phyloP scores from a whole-genome alignment of 2,113 vertebrate genomes.

The Brachirus orientalis region DNA sequence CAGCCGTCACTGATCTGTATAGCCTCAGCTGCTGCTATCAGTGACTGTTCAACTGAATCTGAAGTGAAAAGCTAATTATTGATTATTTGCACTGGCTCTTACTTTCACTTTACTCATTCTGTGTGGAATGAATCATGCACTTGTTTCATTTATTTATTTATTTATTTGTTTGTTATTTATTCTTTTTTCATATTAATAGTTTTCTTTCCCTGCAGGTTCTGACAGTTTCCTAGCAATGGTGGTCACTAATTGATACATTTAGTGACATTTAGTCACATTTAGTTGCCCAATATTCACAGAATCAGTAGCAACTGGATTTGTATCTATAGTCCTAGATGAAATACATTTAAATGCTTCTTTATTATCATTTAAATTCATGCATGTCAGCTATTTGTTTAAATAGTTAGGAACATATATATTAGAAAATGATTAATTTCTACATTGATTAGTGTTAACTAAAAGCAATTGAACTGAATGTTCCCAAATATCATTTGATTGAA shows the following conservation, averaged over 20 bases:
- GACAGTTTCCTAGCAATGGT: constrained; percentile 1
- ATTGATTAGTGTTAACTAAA: not conserved
- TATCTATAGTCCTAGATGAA: too few relatives aligned
- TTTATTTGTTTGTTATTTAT: not conserved
- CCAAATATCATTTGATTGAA: not conserved
- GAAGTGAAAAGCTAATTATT: constrained; percentile 33
- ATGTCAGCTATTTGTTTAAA: not conserved
- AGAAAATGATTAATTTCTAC: not conserved
- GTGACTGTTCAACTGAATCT: not conserved
- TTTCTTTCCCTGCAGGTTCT: too few relatives aligned
- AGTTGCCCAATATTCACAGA: too few relatives aligned
- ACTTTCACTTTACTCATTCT: constrained; percentile 27
- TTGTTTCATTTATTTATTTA: constrained; percentile 4
- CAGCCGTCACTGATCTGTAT: constrained; percentile 9
- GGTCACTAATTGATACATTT: not conserved
- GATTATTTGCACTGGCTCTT: constrained; percentile 26
- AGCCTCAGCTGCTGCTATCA: not conserved
- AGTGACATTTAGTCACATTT: too few relatives aligned
- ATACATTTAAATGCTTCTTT: too few relatives aligned
- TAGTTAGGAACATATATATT: not conserved
- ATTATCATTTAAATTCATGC: not conserved
- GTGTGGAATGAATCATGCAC: too few relatives aligned
- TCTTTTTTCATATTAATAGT: too few relatives aligned
- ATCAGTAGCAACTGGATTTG: too few relatives aligned
- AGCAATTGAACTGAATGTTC: not conserved